Evolutionary conservation across 2,797 vertebrate species (phyloP).

Genomic region (Myotis daubentonii): DNA sequence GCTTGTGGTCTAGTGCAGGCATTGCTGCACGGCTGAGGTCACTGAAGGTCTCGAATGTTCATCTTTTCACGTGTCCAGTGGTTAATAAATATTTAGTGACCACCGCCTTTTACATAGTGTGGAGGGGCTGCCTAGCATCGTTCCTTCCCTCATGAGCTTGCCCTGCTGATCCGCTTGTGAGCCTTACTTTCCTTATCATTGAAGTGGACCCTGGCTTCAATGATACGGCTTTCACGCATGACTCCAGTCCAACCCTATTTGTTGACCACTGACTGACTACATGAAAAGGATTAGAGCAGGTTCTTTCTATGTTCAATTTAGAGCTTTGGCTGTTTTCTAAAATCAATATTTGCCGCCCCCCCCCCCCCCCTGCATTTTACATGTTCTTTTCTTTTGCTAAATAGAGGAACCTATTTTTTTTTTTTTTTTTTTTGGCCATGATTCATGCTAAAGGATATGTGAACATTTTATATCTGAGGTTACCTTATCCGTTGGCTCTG

Average conservation of each 20-base stretch:
- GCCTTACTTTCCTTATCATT: background rate
- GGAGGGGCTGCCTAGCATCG: background rate
- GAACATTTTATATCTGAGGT: background rate
- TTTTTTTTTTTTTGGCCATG: background rate
- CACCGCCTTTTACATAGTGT: background rate
- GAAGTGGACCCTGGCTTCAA: background rate
- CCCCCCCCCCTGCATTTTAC: background rate
- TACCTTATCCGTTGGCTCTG: background rate
- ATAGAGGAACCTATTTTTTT: background rate
- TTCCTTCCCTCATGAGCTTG: background rate
- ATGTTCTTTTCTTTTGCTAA: conserved; percentile 22
- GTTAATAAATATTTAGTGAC: background rate
- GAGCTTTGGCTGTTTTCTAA: background rate
- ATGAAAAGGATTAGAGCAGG: background rate
- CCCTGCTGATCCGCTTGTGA: background rate
- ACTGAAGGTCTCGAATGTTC: background rate
- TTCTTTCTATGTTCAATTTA: background rate
- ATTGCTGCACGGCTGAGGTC: background rate
- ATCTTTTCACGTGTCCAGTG: background rate
- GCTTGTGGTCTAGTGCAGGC: background rate
- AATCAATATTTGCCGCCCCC: background rate
- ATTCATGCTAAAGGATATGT: conserved; percentile 11
- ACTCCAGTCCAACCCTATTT: background rate
- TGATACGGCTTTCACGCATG: background rate
- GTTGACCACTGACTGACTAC: background rate